These are phyloP conservation scores for Cremastobaeus sp. DNA, from an alignment of 2,888 invertebrate genomes.

Conservation along the genomic window DNA sequence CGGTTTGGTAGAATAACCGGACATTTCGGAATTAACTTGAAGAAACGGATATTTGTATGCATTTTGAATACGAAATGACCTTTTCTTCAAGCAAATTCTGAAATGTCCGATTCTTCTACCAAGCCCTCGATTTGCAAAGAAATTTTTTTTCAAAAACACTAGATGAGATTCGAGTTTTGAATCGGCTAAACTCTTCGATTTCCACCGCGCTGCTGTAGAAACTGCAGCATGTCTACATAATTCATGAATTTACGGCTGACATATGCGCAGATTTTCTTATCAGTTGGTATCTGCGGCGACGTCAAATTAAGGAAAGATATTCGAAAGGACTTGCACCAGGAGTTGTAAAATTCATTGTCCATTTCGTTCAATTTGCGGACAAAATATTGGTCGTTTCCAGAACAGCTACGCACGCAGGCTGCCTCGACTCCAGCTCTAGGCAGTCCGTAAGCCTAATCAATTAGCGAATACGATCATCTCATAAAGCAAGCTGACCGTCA, in stretches of 20 bases:
- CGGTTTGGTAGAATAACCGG: no score
- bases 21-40: no score
- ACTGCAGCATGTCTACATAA: constrained; percentile 18
- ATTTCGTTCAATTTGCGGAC: constrained; percentile 21
- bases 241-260: constrained; percentile 36
- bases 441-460: constrained; percentile 7
- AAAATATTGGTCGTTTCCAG: constrained; percentile 37
- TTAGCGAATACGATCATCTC: constrained; percentile 1
- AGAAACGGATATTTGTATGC: no score
- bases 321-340: constrained; percentile 5
- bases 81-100: no score
- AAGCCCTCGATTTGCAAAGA: no score
- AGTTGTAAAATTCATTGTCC: constrained; percentile 10
- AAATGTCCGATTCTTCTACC: no score
- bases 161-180: no score
- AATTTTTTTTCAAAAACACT: no score
- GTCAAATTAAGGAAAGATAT: constrained; percentile 42
- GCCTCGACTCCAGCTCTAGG: neutral
- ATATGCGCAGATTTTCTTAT: constrained; percentile 13
- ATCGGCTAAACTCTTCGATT: no score
- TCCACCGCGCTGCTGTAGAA: no score
- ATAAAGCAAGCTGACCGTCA: constrained; percentile 17
- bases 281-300: constrained; percentile 17
- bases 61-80: no score
- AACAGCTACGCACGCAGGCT: constrained; percentile 36